Evolutionary conservation across 2,888 invertebrate species (phyloP), one percentile per base, ranked within the genome.

Genomic region (Pilophorus perplexus): DNA sequence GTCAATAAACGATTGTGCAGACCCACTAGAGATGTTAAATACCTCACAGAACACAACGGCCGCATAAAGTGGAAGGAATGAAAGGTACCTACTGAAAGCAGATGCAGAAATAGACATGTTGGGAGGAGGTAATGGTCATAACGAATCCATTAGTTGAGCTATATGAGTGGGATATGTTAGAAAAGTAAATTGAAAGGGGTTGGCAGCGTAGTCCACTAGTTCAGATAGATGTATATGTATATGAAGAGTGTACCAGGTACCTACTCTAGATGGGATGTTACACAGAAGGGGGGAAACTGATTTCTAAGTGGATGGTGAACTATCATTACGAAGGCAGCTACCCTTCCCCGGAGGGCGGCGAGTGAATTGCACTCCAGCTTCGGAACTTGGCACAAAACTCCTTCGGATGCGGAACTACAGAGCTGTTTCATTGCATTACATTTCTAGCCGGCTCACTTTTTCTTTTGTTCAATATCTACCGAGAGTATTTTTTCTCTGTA

Each of bases 221-320:
- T 22, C 22, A 44, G 44, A 44, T 44, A 44, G 44, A 44, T 44
- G 12, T 44, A 44, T 20, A 44, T 44, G 23, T 44, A 44, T 23
- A 5, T 10, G 44, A 23, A 44, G 1, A 20, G 20, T 22, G 44
- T 2, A 23, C 20, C 22, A 44, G 18, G 44, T 10, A 20, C 3
- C 44, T 44, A n/a, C n/a, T n/a, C n/a, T n/a, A n/a, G n/a, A n/a
- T n/a, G n/a, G n/a, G n/a, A n/a, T n/a, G n/a, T n/a, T n/a, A n/a
- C n/a, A 44, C 33, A 3, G 37, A 6, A 25, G 25, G 54, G 54
- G 33, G 54, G 33, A 52, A 54, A 54, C 54, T 54, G 54, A 54
- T 54, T 54, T 54, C 54, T 54, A 54, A 54, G 54, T 54, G 54
- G 54, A 54, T 54, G 54, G 54, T 54, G 54, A 54, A 54, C 54